A percentile compares a stretch with the other conserved stretches of the same genome.
phyloP scores from a whole-genome alignment of 2,888 invertebrate genomes.

The Eutolmus rufibarbis region DNA sequence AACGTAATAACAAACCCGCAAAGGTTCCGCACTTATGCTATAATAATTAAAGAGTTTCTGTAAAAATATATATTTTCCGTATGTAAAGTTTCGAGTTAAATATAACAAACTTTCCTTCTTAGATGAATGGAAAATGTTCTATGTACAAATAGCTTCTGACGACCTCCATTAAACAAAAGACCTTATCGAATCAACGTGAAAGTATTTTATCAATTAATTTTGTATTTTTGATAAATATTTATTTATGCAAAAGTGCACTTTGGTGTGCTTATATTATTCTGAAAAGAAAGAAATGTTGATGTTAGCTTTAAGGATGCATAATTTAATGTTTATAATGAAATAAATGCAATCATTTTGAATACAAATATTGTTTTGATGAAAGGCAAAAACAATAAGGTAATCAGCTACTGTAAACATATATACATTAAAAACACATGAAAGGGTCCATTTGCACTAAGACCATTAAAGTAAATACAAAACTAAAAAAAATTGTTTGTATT shows the following conservation, averaged over 20 bases:
- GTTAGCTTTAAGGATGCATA: background rate
- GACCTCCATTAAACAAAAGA: background rate
- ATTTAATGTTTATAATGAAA: background rate
- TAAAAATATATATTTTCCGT: background rate
- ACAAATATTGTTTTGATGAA: background rate
- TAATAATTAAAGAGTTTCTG: background rate
- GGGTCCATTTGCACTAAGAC: background rate
- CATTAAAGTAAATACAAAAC: background rate
- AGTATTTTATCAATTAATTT: background rate
- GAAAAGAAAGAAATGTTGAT: background rate
- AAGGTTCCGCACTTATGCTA: background rate
- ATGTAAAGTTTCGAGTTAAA: background rate
- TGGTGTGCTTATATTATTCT: conserved; percentile 37
- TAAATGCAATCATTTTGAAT: background rate
- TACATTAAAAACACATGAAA: too few relatives aligned
- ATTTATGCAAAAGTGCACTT: conserved; percentile 36
- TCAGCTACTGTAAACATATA: background rate
- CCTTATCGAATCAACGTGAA: background rate
- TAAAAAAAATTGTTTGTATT: background rate
- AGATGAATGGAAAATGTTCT: conserved; percentile 1
- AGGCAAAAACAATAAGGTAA: background rate
- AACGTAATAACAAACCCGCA: background rate
- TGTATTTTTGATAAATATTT: conserved; percentile 14
- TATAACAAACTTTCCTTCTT: conserved; percentile 8
- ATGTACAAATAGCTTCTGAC: conserved; percentile 13